Percentiles rank a stretch among this genome's conserved stretches.
phyloP scores from a whole-genome alignment of 2,797 vertebrate species.

The Sebastes cheni region DNA sequence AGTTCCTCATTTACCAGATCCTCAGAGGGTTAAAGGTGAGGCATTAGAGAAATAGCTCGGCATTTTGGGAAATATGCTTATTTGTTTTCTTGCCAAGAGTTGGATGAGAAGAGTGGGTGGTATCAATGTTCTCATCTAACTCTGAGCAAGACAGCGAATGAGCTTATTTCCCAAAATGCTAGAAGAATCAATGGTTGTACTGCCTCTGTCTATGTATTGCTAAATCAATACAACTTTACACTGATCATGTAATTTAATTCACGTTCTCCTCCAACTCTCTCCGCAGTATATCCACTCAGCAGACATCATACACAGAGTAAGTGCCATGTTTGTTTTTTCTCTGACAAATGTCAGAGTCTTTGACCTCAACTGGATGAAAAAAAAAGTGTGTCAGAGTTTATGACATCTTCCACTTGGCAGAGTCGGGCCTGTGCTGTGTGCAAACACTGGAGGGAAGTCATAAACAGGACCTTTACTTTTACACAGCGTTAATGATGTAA shows the following conservation, averaged over 20 bases:
- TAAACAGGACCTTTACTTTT: constrained; percentile 32
- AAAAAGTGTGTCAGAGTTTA: constrained; percentile 12
- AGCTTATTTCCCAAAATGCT: not conserved
- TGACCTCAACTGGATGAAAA: not conserved
- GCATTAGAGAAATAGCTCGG: not conserved
- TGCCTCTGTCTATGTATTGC: not conserved
- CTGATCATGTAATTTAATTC: constrained; percentile 13
- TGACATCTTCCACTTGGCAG: not conserved
- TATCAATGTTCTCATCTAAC: not conserved
- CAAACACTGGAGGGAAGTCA: constrained; percentile 36
- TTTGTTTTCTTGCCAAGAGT: not conserved
- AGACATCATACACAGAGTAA: constrained; percentile 98
- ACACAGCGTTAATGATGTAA: not conserved
- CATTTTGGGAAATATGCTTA: not conserved
- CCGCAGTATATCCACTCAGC: constrained; percentile 97
- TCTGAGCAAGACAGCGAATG: not conserved
- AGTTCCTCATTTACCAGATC: constrained; percentile 99
- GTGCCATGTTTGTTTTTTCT: constrained; percentile 64
- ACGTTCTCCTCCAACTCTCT: constrained; percentile 46
- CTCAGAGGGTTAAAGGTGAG: constrained; percentile 96
- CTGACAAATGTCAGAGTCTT: constrained; percentile 2
- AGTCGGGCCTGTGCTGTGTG: constrained; percentile 1
- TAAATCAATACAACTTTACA: not conserved
- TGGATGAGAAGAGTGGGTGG: not conserved
- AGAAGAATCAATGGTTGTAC: not conserved